A percentile compares a stretch with the other conserved stretches of the same genome.
These are phyloP conservation scores for Microcebus jonahi DNA, from an alignment of 2,113 vertebrate species.

Conservation along the genomic window DNA sequence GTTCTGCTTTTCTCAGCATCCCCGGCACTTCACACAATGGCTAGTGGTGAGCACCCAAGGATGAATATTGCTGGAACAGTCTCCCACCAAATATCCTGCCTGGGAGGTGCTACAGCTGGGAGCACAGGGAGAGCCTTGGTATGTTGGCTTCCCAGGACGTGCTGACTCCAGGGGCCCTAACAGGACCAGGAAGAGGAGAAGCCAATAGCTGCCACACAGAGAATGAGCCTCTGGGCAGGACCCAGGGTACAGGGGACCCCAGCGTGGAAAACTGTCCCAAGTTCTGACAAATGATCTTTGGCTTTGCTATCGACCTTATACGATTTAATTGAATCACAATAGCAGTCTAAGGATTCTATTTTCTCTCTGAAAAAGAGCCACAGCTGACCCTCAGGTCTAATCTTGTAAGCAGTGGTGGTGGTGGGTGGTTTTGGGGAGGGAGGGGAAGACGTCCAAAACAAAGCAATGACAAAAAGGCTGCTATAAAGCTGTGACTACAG, in stretches of 20 bases:
- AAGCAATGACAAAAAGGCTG: neutral
- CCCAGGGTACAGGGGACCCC: neutral
- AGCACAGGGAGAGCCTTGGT: neutral
- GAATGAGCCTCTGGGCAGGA: neutral
- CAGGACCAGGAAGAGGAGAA: neutral
- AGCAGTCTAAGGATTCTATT: neutral
- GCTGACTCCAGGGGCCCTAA: neutral
- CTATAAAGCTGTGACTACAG: neutral
- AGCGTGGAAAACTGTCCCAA: neutral
- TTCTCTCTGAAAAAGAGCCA: slow-evolving; percentile 1
- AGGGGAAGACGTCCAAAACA: neutral
- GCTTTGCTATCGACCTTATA: neutral
- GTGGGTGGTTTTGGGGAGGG: no score
- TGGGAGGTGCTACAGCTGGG: neutral
- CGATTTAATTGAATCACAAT: neutral
- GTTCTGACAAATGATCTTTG: neutral
- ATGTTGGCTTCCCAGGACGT: neutral
- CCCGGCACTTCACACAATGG: neutral
- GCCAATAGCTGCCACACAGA: neutral
- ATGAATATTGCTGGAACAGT: neutral
- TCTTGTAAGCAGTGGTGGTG: neutral
- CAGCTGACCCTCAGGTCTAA: neutral
- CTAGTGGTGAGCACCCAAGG: neutral
- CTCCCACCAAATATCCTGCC: neutral
- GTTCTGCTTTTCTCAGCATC: neutral